A percentile compares a stretch with the other conserved stretches of the same genome.
These are phyloP conservation scores for Chironex yamaguchii DNA, from an alignment of 30 jellyfish, hydroid and myxozoan species.

Conservation along the genomic window DNA sequence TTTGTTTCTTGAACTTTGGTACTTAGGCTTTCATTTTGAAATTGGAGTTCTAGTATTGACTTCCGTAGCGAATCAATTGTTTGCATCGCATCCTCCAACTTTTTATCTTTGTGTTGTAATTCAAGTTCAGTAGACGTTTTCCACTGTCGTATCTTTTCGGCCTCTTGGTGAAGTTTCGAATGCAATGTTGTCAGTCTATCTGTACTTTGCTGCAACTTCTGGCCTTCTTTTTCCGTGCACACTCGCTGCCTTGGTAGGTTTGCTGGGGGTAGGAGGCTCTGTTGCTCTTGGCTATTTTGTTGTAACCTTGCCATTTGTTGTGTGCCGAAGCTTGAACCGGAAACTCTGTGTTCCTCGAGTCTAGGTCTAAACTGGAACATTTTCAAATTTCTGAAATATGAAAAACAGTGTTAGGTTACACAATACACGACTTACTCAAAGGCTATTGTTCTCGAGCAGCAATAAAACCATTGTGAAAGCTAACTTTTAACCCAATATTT, in stretches of 20 bases:
- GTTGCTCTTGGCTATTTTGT: constrained; percentile 25
- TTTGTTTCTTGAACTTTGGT: constrained; percentile 82
- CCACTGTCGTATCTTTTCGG: constrained; percentile 96
- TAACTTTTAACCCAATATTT: too few relatives aligned
- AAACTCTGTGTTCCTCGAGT: not conserved
- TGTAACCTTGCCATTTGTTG: not conserved
- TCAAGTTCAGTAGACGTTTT: constrained; percentile 85
- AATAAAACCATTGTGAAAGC: too few relatives aligned
- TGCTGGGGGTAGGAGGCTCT: constrained; percentile 63
- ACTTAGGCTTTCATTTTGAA: constrained; percentile 81
- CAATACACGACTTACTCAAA: too few relatives aligned
- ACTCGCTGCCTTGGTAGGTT: constrained; percentile 61
- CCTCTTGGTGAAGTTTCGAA: constrained; percentile 89
- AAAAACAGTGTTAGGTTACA: too few relatives aligned
- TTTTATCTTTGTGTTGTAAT: constrained; percentile 78
- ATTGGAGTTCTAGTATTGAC: constrained; percentile 88
- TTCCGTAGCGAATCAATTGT: constrained; percentile 90
- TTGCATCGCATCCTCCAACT: constrained; percentile 74
- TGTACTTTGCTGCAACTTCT: constrained; percentile 48
- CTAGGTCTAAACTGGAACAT: not conserved
- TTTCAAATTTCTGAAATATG: too few relatives aligned
- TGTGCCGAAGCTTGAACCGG: not conserved
- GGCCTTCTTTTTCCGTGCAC: constrained; percentile 71
- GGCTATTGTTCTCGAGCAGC: too few relatives aligned
- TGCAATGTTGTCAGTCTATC: constrained; percentile 78